Conservation (phyloP, 2,888 invertebrate genomes). For the Eretmocerus hayati region DNA sequence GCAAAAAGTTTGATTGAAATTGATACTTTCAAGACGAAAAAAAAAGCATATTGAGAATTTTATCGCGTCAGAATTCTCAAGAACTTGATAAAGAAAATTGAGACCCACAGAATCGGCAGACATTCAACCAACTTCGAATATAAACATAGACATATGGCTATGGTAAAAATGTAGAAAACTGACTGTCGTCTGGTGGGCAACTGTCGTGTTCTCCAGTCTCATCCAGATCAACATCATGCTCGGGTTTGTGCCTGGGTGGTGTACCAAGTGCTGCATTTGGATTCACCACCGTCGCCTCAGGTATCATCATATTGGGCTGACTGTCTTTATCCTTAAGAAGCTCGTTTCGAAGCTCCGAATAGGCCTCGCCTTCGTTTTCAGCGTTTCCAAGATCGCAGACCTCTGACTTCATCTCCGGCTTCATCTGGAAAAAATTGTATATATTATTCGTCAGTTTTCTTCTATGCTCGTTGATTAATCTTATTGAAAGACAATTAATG, state of each 20-base stretch:
- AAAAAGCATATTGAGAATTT: too few species aligned
- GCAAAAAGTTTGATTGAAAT: too few species aligned
- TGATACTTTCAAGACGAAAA: too few species aligned
- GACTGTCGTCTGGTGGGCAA: too few species aligned
- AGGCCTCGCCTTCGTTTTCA: slow-evolving; percentile 12
- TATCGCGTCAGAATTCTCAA: too few species aligned
- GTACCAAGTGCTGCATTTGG: slow-evolving; percentile 45
- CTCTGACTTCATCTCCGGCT: slow-evolving; percentile 13
- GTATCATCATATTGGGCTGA: slow-evolving; percentile 37
- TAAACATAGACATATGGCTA: too few species aligned
- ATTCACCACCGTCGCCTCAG: slow-evolving; percentile 44
- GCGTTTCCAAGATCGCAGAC: too few species aligned
- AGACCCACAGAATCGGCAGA: too few species aligned
- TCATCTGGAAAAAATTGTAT: not conserved
- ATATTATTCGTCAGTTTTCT: not conserved
- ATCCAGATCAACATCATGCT: slow-evolving; percentile 28
- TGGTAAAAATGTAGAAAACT: too few species aligned
- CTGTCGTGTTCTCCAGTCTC: too few species aligned
- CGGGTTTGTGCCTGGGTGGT: slow-evolving; percentile 43
- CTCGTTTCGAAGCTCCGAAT: slow-evolving; percentile 33
- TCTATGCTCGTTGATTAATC: not conserved
- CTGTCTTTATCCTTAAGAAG: slow-evolving; percentile 37
- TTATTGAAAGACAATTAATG: not conserved
- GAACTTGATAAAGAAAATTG: too few species aligned
- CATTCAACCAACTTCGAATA: too few species aligned